phyloP scores from a whole-genome alignment of 1,140 invertebrate genomes.

The Bombus superbus region DNA sequence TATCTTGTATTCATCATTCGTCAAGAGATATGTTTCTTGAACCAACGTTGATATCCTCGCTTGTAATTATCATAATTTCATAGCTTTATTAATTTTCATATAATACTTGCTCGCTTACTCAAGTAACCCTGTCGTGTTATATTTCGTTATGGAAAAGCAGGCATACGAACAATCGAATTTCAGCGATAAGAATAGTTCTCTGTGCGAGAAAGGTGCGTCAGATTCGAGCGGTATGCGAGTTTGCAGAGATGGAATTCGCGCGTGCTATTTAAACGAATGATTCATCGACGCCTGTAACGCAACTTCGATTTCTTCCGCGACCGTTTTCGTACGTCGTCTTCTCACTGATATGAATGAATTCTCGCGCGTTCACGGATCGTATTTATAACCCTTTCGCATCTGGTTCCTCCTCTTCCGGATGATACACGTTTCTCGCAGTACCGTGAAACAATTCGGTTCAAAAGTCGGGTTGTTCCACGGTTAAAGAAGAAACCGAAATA shows the following conservation, averaged over 20 bases:
- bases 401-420: background rate
- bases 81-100: too few species aligned
- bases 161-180: conserved; percentile 11
- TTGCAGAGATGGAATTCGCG: conserved; percentile 4
- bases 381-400: background rate
- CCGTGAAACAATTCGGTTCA: background rate
- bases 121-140: too few species aligned
- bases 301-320: conserved; percentile 7
- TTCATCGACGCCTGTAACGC: conserved; percentile 10
- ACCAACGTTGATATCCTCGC: too few species aligned
- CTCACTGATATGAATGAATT: conserved; percentile 3
- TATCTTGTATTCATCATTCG: too few species aligned
- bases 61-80: too few species aligned
- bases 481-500: background rate
- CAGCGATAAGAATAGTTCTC: conserved; percentile 4
- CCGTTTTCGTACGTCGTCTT: background rate
- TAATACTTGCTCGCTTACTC: too few species aligned
- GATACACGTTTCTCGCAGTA: background rate
- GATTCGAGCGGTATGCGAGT: background rate
- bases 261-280: conserved; percentile 46
- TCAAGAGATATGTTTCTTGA: too few species aligned
- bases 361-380: background rate
- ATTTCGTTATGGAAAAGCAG: background rate
- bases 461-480: background rate
- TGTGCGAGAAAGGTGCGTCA: conserved; percentile 29